Percentiles rank a stretch among this genome's conserved stretches.
These are phyloP conservation scores for Microctonus aethiopoides DNA, from an alignment of 2,888 invertebrate genomes.

Conservation along the genomic window DNA sequence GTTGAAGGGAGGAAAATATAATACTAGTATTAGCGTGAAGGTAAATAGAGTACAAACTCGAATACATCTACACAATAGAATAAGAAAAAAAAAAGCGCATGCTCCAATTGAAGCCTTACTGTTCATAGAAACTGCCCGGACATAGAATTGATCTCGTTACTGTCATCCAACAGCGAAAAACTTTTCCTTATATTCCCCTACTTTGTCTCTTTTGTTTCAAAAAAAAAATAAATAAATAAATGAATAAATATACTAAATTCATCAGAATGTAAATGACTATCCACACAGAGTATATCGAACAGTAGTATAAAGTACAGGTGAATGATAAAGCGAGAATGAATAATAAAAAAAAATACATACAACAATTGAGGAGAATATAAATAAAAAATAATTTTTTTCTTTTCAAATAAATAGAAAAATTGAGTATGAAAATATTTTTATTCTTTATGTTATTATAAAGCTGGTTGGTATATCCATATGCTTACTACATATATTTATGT, in stretches of 20 bases:
- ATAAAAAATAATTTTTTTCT: no score
- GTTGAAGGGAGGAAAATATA: conserved; percentile 10
- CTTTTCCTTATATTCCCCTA: neutral
- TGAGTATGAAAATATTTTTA: no score
- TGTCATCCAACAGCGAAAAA: conserved; percentile 12
- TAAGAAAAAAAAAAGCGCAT: conserved; percentile 42
- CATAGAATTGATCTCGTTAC: conserved; percentile 58
- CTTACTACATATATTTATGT: no score
- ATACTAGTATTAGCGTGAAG: neutral
- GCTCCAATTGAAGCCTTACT: conserved; percentile 60
- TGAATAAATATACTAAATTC: neutral
- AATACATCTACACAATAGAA: neutral
- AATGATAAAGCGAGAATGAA: no score
- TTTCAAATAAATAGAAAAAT: no score
- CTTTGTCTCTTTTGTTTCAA: neutral
- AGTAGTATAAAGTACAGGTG: no score
- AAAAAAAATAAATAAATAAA: neutral
- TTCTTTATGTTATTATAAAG: no score
- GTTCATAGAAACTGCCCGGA: conserved; percentile 47
- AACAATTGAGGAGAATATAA: no score
- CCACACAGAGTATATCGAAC: no score
- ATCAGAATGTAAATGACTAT: neutral
- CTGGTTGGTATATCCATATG: no score
- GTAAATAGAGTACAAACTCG: neutral
- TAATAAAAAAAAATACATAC: no score